phyloP scores from a whole-genome alignment of 2,888 invertebrate genomes.

The Lamellibrachia satsuma region DNA sequence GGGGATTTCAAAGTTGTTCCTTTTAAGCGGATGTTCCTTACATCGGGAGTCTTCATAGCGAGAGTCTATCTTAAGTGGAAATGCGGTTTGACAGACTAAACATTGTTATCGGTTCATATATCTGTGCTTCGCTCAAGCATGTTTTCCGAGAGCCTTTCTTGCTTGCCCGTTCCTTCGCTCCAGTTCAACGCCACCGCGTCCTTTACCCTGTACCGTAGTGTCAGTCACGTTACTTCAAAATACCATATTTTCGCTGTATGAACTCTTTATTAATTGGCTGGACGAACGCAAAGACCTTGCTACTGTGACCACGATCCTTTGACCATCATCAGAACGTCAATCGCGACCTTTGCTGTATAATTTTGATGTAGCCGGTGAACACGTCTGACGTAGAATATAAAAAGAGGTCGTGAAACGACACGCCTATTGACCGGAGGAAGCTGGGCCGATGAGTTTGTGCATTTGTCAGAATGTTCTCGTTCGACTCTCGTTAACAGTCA shows the following conservation, averaged over 20 bases:
- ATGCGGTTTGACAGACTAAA: neutral
- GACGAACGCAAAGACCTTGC: neutral
- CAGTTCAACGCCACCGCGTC: conserved; percentile 1
- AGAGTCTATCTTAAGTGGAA: too few species aligned
- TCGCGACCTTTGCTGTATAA: neutral
- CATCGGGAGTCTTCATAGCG: too few species aligned
- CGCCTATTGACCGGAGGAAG: neutral
- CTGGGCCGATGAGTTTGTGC: neutral
- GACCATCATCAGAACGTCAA: neutral
- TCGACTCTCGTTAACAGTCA: neutral
- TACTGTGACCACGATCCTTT: neutral
- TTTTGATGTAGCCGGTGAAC: neutral
- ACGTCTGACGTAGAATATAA: neutral
- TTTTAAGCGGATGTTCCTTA: too few species aligned
- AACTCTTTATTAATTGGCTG: neutral
- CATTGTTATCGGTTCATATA: neutral
- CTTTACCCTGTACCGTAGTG: conserved; percentile 12
- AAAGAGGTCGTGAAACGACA: neutral
- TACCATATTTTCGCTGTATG: neutral
- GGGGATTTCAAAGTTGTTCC: too few species aligned
- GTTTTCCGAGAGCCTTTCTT: neutral
- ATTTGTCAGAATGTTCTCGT: neutral
- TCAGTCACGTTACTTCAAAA: neutral
- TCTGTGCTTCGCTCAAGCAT: neutral
- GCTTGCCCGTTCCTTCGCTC: neutral